These are phyloP conservation scores for Lydus trimaculatus DNA, from an alignment of 2,888 invertebrate species.

Conservation along the genomic window DNA sequence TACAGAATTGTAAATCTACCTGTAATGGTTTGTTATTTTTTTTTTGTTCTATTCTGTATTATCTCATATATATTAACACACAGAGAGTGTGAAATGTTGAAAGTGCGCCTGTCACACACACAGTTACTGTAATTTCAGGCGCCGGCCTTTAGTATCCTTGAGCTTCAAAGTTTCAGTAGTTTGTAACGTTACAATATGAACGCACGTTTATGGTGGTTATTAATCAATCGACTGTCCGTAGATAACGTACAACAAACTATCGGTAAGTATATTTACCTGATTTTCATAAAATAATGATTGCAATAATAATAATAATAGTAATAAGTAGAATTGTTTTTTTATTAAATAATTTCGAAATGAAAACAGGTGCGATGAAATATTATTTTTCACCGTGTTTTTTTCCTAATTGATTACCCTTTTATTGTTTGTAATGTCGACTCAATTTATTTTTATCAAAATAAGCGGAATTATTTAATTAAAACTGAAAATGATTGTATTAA, in stretches of 20 bases:
- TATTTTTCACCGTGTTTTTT: neutral
- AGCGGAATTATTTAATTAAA: neutral
- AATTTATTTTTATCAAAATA: neutral
- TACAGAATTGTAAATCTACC: too few relatives aligned
- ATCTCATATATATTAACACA: too few relatives aligned
- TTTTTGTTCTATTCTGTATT: too few relatives aligned
- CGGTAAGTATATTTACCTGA: neutral
- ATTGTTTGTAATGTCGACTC: neutral
- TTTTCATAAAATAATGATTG: neutral
- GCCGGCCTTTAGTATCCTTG: conserved; percentile 1
- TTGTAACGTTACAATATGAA: neutral
- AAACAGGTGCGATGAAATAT: too few relatives aligned
- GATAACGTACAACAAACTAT: neutral
- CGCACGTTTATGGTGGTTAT: neutral
- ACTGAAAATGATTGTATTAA: neutral
- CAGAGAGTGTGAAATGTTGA: neutral
- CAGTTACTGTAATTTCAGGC: conserved; percentile 8
- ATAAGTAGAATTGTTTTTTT: too few relatives aligned
- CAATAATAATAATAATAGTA: too few relatives aligned
- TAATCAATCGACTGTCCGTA: neutral
- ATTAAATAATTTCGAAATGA: too few relatives aligned
- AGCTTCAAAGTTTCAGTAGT: conserved; percentile 11
- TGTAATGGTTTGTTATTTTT: too few relatives aligned
- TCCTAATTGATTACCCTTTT: neutral
- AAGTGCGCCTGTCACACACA: conserved; percentile 10